A percentile compares a stretch with the other conserved stretches of the same genome.
Evolutionary conservation across 2,888 invertebrate genomes (phyloP).

Genomic region (Mythimna loreyi): DNA sequence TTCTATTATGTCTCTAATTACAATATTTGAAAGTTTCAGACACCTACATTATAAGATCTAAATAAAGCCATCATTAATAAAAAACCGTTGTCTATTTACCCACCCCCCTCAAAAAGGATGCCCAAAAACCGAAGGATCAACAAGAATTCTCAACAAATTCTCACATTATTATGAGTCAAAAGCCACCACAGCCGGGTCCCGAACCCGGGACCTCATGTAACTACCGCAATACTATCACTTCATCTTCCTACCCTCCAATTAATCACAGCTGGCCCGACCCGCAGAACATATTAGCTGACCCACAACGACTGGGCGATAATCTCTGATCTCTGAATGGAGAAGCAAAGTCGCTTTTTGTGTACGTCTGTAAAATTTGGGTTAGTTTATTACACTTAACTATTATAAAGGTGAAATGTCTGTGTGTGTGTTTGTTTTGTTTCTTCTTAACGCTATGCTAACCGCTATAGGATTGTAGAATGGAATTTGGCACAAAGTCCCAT

Average conservation of each 20-base stretch:
- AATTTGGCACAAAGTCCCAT: too few relatives aligned
- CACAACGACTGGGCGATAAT: constrained; percentile 56
- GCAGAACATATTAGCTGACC: constrained; percentile 55
- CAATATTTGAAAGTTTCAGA: too few relatives aligned
- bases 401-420: too few relatives aligned
- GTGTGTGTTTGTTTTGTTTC: too few relatives aligned
- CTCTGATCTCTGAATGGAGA: not conserved
- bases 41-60: not conserved
- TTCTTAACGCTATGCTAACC: too few relatives aligned
- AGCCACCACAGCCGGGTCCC: constrained; percentile 3
- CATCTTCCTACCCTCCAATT: constrained; percentile 50
- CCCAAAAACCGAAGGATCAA: constrained; percentile 1
- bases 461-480: too few relatives aligned
- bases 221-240: constrained; percentile 43
- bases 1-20: too few relatives aligned
- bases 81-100: constrained; percentile 17
- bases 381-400: too few relatives aligned
- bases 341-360: not conserved
- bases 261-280: constrained; percentile 47
- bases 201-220: constrained; percentile 18
- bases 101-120: not conserved
- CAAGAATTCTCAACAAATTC: constrained; percentile 1
- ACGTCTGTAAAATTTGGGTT: too few relatives aligned
- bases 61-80: not conserved
- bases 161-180: constrained; percentile 21